These are phyloP conservation scores for Diadema setosum DNA, from an alignment of 35 echinoderm and acorn worm genomes.

Conservation along the genomic window DNA sequence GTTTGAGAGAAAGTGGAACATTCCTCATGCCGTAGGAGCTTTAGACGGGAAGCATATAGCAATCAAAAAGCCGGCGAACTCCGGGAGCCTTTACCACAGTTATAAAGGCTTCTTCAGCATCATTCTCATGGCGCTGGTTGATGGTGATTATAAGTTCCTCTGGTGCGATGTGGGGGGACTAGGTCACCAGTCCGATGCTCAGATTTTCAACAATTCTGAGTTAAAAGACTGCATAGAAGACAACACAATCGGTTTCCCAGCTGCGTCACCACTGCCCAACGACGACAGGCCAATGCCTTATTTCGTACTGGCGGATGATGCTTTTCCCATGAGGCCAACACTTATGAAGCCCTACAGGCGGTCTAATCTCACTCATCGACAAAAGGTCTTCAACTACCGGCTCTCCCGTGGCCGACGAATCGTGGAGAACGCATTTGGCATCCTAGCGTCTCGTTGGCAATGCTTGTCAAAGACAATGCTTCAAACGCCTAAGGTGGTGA, in stretches of 20 bases:
- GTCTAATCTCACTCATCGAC: neutral
- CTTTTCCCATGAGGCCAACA: neutral
- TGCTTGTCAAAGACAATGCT: neutral
- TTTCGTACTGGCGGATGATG: slow-evolving; percentile 30
- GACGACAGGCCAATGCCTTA: neutral
- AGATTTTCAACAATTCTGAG: slow-evolving; percentile 12
- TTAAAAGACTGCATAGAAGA: slow-evolving; percentile 31
- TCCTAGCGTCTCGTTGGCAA: slow-evolving; percentile 21
- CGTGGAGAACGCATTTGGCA: slow-evolving; percentile 49
- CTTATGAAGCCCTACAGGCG: slow-evolving; percentile 13
- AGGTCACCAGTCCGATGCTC: neutral
- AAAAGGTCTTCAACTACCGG: slow-evolving; percentile 34
- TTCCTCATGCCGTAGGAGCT: neutral
- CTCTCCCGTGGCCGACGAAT: slow-evolving; percentile 16
- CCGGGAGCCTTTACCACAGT: neutral
- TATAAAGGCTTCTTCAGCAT: slow-evolving; percentile 20
- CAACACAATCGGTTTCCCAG: slow-evolving; percentile 1
- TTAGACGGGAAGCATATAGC: slow-evolving; percentile 38
- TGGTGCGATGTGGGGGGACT: slow-evolving; percentile 14
- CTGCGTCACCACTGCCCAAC: neutral
- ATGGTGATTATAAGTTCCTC: slow-evolving; percentile 22
- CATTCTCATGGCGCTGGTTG: slow-evolving; percentile 26
- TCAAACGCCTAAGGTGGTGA: neutral
- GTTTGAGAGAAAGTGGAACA: slow-evolving; percentile 13
- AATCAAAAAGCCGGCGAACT: neutral